Conservation (phyloP, 2,888 invertebrate genomes). For the Sinelater perroti region DNA sequence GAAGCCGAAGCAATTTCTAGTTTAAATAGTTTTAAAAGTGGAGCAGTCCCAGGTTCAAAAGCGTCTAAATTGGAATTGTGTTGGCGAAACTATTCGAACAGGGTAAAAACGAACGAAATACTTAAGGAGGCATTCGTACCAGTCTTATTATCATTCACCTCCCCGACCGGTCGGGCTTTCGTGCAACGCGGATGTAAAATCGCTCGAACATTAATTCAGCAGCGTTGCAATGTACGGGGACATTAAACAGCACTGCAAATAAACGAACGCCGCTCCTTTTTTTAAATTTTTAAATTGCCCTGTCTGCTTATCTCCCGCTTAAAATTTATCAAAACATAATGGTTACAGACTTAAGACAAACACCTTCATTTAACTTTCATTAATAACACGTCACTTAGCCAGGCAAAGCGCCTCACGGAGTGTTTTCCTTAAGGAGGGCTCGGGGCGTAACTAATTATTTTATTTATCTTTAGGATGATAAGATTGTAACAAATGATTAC, state of each 20-base stretch:
- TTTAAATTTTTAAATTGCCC: slow-evolving; percentile 4
- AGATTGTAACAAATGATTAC: too few species aligned
- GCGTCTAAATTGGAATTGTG: slow-evolving; percentile 32
- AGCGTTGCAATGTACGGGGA: slow-evolving; percentile 6
- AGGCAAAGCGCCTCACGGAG: too few species aligned
- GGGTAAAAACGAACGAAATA: background rate
- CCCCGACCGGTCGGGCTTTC: slow-evolving; percentile 2
- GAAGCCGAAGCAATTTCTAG: slow-evolving; percentile 36
- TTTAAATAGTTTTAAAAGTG: slow-evolving; percentile 38
- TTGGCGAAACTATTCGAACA: slow-evolving; percentile 19
- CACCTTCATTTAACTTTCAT: too few species aligned
- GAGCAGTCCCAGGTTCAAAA: slow-evolving; percentile 29
- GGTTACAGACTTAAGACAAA: too few species aligned
- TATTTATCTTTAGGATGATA: too few species aligned
- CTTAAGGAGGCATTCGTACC: slow-evolving; percentile 2
- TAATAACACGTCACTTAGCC: too few species aligned
- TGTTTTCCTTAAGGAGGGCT: too few species aligned
- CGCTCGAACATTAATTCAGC: slow-evolving; percentile 5
- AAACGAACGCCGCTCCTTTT: background rate
- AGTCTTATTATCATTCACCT: slow-evolving; percentile 12
- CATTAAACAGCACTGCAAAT: slow-evolving; percentile 2
- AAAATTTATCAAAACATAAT: too few species aligned
- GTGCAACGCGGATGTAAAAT: slow-evolving; percentile 7
- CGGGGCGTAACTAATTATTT: too few species aligned
- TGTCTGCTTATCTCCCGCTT: too few species aligned